Conservation (phyloP, 64 coral and sea anemone genomes). For the Catalaphyllia jardinei region DNA sequence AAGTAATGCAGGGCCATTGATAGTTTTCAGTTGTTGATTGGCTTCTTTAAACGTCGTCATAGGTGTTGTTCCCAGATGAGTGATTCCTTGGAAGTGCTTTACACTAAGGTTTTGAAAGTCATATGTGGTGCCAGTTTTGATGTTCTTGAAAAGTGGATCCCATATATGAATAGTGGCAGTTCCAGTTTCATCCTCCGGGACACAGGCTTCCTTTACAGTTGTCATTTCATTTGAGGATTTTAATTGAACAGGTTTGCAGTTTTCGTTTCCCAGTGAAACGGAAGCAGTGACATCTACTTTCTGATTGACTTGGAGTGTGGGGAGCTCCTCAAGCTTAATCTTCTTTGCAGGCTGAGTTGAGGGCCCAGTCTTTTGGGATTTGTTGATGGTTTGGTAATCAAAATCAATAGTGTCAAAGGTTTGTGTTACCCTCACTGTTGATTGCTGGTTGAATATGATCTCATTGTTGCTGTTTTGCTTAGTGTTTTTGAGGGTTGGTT, state of each 20-base stretch:
- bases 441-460: slow-evolving; percentile 43
- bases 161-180: slow-evolving; percentile 40
- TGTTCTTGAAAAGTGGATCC: slow-evolving; percentile 17
- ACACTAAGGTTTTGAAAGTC: slow-evolving; percentile 39
- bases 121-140: slow-evolving; percentile 40
- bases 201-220: slow-evolving; percentile 53
- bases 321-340: slow-evolving; percentile 7
- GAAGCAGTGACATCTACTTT: slow-evolving; percentile 51
- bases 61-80: too few relatives aligned
- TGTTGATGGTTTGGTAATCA: slow-evolving; percentile 3
- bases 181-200: slow-evolving; percentile 38
- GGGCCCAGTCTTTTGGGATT: slow-evolving; percentile 1
- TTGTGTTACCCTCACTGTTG: slow-evolving; percentile 6
- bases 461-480: slow-evolving; percentile 34
- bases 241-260: slow-evolving; percentile 36
- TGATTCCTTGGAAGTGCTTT: slow-evolving; percentile 28
- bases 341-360: slow-evolving; percentile 17
- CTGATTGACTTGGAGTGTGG: slow-evolving; percentile 50
- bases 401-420: slow-evolving; percentile 46
- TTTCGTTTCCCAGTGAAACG: slow-evolving; percentile 40
- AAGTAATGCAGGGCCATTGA: neutral
- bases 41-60: neutral
- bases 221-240: slow-evolving; percentile 20
- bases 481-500: slow-evolving; percentile 19
- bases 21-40: neutral